A percentile compares a stretch with the other conserved stretches of the same genome.
These are phyloP conservation scores for Muscicapa adusta DNA, from an alignment of 2,113 vertebrate genomes.

Conservation along the genomic window DNA sequence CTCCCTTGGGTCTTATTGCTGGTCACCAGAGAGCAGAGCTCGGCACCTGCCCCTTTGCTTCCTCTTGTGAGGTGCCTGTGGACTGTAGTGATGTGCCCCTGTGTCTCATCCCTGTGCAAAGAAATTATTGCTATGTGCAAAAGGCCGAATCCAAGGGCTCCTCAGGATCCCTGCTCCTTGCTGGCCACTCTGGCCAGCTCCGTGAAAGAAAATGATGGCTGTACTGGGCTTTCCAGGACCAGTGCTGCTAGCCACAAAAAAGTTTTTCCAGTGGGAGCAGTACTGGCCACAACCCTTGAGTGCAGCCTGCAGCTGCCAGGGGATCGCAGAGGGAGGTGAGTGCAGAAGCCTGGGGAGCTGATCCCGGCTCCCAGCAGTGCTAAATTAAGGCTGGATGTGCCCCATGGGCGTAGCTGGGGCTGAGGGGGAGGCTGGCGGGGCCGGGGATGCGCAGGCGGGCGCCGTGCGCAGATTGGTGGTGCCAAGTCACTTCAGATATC, in stretches of 20 bases:
- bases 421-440: background rate
- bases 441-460: background rate
- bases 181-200: background rate
- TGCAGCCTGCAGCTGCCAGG: background rate
- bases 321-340: background rate
- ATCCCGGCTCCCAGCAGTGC: background rate
- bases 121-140: rapidly evolving
- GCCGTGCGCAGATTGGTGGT: background rate
- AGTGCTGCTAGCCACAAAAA: background rate
- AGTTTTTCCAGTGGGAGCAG: background rate
- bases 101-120: rapidly evolving
- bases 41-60: background rate
- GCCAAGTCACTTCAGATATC: conserved; percentile 44
- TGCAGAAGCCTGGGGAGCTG: background rate
- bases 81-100: too few relatives aligned
- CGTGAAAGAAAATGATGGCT: background rate
- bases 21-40: background rate
- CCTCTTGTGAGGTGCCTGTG: background rate
- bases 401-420: conserved; percentile 1
- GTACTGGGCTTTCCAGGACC: background rate
- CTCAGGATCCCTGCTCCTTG: background rate
- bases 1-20: rapidly evolving
- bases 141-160: background rate
- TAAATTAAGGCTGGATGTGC: conserved; percentile 19
- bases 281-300: background rate